Percentiles rank a stretch among this genome's conserved stretches.
Evolutionary conservation across 2,113 vertebrate genomes (phyloP).

Genomic region (Marmota monax): DNA sequence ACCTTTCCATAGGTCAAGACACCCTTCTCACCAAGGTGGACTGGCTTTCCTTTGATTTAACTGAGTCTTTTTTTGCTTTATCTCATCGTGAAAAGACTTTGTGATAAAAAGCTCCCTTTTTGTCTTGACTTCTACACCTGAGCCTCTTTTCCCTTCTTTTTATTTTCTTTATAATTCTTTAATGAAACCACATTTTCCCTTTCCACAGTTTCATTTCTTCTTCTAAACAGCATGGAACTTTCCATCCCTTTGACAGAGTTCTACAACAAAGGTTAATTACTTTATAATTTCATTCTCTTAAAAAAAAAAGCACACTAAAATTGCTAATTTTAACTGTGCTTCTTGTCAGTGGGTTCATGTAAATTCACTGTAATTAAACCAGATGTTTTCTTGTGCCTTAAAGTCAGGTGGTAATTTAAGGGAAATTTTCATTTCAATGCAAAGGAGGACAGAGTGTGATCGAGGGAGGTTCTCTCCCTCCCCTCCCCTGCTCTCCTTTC

Average conservation of each 20-base stretch:
- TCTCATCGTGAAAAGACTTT: not conserved
- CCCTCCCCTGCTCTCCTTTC: too few relatives aligned
- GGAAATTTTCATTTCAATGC: constrained; percentile 75
- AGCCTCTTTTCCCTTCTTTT: not conserved
- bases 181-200: constrained; percentile 68
- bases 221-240: constrained; percentile 73
- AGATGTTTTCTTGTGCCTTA: constrained; percentile 80
- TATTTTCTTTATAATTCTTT: constrained; percentile 70
- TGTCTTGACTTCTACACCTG: constrained; percentile 51
- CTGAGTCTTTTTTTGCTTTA: not conserved
- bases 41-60: constrained; percentile 24
- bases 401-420: constrained; percentile 82
- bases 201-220: constrained; percentile 77
- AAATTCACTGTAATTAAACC: constrained; percentile 84
- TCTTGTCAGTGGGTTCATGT: constrained; percentile 81
- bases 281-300: constrained; percentile 83
- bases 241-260: constrained; percentile 81
- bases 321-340: constrained; percentile 82
- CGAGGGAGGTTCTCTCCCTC: not conserved
- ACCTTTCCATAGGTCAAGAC: not conserved
- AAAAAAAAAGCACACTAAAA: constrained; percentile 66
- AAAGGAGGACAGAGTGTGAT: constrained; percentile 55
- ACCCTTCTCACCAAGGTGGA: not conserved
- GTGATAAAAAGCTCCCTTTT: not conserved
- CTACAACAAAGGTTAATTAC: constrained; percentile 85